Percentiles rank a stretch among this genome's conserved stretches.
phyloP scores from a whole-genome alignment of 2,888 invertebrate species.

The Mythimna lalbum region DNA sequence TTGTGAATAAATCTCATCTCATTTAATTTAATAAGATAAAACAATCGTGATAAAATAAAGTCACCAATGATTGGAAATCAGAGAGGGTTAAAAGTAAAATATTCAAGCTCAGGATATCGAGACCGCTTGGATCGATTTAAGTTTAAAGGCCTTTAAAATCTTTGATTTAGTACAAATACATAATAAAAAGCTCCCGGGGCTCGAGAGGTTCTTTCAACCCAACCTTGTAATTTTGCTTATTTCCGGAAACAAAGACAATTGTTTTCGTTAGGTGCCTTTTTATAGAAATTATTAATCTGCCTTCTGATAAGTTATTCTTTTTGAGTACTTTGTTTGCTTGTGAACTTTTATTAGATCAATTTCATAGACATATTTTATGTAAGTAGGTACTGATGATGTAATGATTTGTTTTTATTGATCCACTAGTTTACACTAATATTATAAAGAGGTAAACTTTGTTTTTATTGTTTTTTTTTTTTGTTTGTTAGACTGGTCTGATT shows the following conservation, averaged over 20 bases:
- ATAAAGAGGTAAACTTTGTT: too few species aligned
- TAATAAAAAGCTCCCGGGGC: conserved; percentile 6
- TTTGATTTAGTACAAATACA: conserved; percentile 29
- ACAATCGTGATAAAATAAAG: not conserved
- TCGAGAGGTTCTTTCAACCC: conserved; percentile 7
- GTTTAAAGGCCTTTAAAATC: conserved; percentile 21
- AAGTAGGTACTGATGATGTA: not conserved
- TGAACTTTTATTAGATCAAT: not conserved
- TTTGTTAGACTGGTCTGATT: too few species aligned
- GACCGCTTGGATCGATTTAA: conserved; percentile 9
- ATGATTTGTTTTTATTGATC: not conserved
- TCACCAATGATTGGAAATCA: not conserved
- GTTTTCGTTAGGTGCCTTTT: conserved; percentile 3
- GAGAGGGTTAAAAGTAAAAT: not conserved
- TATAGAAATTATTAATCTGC: conserved; percentile 25
- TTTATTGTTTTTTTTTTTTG: too few species aligned
- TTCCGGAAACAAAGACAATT: conserved; percentile 27
- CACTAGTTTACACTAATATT: too few species aligned
- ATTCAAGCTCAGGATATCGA: conserved; percentile 3
- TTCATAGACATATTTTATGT: not conserved
- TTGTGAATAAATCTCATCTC: not conserved
- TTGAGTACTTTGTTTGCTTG: not conserved
- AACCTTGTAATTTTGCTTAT: conserved; percentile 31
- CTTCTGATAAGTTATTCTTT: conserved; percentile 24
- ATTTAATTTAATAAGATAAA: not conserved